Conservation (phyloP, 92 coral and sea anemone species). For the Porites evermanni region DNA sequence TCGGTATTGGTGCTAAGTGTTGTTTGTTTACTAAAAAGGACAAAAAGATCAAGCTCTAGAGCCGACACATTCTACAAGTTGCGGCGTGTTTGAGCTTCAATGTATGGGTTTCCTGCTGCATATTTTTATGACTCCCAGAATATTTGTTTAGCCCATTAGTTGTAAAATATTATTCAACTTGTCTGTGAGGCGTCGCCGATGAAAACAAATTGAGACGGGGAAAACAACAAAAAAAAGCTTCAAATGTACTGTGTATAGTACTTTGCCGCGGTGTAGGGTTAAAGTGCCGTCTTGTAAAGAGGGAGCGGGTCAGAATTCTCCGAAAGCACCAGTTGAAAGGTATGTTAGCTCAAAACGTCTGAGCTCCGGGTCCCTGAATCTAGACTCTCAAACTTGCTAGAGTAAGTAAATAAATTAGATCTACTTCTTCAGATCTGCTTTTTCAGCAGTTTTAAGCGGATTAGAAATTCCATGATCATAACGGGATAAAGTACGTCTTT, state of each 20-base stretch:
- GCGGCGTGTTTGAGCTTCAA: not conserved
- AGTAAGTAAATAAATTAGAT: no score
- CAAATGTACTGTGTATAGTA: not conserved
- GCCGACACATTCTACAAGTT: not conserved
- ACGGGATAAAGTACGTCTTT: no score
- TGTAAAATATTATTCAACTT: not conserved
- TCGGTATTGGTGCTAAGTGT: not conserved
- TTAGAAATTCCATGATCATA: no score
- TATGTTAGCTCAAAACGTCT: no score
- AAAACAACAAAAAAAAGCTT: not conserved
- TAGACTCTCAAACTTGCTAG: no score
- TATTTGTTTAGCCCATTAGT: not conserved
- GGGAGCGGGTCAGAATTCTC: no score
- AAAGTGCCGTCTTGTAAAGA: no score
- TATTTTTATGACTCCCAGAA: not conserved
- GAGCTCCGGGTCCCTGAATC: no score
- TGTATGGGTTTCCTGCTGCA: not conserved
- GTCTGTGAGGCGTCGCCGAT: not conserved
- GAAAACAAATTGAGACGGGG: not conserved
- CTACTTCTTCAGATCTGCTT: no score
- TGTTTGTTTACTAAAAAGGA: not conserved
- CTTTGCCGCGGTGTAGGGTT: no score
- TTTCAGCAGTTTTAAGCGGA: no score
- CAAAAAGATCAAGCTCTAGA: slow-evolving; percentile 3
- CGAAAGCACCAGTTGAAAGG: no score